Evolutionary conservation across 2,888 invertebrate species (phyloP), one percentile per base, ranked within the genome.

Genomic region (Neria commutata): DNA sequence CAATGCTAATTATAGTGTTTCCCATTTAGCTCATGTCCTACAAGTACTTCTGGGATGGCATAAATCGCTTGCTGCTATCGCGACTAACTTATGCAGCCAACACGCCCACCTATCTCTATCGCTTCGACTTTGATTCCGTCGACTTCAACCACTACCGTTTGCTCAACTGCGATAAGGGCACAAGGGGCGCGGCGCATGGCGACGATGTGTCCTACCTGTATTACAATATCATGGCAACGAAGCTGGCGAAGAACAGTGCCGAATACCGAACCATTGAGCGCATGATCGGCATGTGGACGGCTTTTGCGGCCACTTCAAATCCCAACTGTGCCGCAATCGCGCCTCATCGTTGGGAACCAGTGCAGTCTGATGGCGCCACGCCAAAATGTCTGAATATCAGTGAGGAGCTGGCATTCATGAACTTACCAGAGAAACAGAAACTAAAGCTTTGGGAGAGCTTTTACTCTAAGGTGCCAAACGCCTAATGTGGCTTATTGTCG

Each of bases 171-270:
- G 79, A 76, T 2, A 60, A 63, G 3, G 60, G 52, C 1, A 58
- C 73, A 0, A 68, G 72, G 1, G 81, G 81, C 2, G 76, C 75
- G 1, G 70, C 74, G 17, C 82, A 81, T 64, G 81, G 66, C 0
- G 81, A 82, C 61, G 82, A 82, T 37, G 19, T 81, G 5, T 76
- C 78, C 3, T 81, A 81, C 48, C 50, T 81, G 1, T 81, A 82
- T 37, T 73, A 75, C 33, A 76, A 70, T 59, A 49, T 70, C 4
- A 64, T 67, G 3, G 65, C 76, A 0, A 60, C 61, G 0, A 75
- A 70, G 48, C 56, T 77, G 26, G 25, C 64, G 1, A 62, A 64
- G 11, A 67, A 71, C 3, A 66, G 73, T 0, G 37, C 16, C 2
- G 82, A 82, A 56, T 80, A 74, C 54, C 68, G 62, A 14, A 77